Evolutionary conservation across 2,797 vertebrate species (phyloP).

Genomic region (Bucorvus abyssinicus): DNA sequence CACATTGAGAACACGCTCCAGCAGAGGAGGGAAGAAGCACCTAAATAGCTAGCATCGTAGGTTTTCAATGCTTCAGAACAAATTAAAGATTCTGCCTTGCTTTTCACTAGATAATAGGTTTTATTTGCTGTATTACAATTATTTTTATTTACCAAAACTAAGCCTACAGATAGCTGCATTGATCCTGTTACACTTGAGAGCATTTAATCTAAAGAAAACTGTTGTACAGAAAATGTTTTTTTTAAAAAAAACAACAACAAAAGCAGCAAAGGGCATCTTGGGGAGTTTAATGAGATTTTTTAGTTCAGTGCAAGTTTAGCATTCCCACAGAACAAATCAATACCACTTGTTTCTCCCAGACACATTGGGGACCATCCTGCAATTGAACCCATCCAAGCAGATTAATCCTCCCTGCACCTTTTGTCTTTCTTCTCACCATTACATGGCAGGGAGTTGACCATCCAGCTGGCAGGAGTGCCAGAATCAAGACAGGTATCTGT

Average conservation of each 20-base stretch:
- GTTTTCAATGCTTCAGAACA: conserved; percentile 14
- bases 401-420: neutral
- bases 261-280: conserved; percentile 54
- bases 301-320: conserved; percentile 51
- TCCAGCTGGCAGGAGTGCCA: neutral
- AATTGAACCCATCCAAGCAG: neutral
- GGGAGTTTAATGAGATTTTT: conserved; percentile 69
- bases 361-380: neutral
- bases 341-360: conserved; percentile 52
- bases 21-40: neutral
- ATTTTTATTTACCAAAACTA: conserved; percentile 65
- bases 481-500: neutral
- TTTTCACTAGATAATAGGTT: neutral
- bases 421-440: neutral
- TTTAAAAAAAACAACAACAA: conserved; percentile 35
- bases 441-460: neutral
- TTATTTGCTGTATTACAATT: conserved; percentile 46
- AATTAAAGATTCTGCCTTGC: conserved; percentile 15
- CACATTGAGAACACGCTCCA: neutral
- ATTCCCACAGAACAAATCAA: conserved; percentile 62
- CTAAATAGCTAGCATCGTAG: neutral
- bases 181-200: conserved; percentile 53
- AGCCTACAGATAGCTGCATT: conserved; percentile 48
- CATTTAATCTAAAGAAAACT: conserved; percentile 61
- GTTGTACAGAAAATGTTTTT: conserved; percentile 39